Evolutionary conservation across 2,888 invertebrate genomes (phyloP).

Genomic region (Gymnosoma rotundatum): DNA sequence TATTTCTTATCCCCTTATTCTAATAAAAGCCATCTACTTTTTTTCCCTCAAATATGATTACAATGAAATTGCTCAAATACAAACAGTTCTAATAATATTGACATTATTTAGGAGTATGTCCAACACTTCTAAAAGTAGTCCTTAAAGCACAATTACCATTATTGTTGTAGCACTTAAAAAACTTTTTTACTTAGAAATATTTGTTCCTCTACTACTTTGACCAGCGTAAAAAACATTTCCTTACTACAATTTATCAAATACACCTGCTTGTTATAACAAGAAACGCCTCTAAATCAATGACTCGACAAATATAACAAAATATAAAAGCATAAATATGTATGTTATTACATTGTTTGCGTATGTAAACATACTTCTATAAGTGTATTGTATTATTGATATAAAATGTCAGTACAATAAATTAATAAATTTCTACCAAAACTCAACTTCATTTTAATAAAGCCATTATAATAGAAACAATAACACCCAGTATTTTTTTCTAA

Average conservation of each 20-base stretch:
- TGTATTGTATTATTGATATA: too few relatives aligned
- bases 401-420: constrained; percentile 56
- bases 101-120: constrained; percentile 5
- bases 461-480: constrained; percentile 35
- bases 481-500: constrained; percentile 35
- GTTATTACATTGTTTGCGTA: background rate
- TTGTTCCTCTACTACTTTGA: background rate
- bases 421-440: constrained; percentile 30
- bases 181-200: background rate
- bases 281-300: constrained; percentile 55
- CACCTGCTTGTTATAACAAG: constrained; percentile 42
- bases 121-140: background rate
- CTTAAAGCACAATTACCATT: constrained; percentile 30
- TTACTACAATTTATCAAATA: constrained; percentile 33
- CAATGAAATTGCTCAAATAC: background rate
- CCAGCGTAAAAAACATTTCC: background rate
- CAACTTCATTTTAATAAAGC: constrained; percentile 17
- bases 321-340: background rate
- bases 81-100: constrained; percentile 12
- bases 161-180: constrained; percentile 2
- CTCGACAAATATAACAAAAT: constrained; percentile 13
- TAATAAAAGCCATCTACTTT: background rate
- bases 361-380: background rate
- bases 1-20: background rate
- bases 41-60: background rate